Base-by-base conservation (phyloP, 2,888 invertebrate genomes). In the Allygus modestus region DNA sequence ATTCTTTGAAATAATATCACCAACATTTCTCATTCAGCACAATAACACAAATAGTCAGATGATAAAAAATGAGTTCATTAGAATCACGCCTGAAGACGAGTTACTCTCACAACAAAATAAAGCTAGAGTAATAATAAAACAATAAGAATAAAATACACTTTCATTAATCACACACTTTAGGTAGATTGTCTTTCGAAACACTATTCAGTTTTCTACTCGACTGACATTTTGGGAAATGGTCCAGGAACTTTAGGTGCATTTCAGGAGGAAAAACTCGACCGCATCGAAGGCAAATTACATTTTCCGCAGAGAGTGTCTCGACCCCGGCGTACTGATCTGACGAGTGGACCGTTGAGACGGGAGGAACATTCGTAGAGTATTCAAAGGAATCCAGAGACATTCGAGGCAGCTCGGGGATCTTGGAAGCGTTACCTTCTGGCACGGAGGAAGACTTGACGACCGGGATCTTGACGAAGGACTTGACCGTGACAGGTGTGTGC, bases 181-280 rank as follows among this genome's bases (percentile, higher is more conserved):
- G 26, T 43, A 51, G 46, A 51, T 20, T 28, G 51, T 77, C 77
- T 77, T 51, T 51, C n/a, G 28, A 77, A 46, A 51, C 75, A 31
- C 37, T 82, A 31, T 51, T 79, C 17, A 65, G 75, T 23, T 83
- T 86, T 69, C 77, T 43, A 77, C 20, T 77, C n/a, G 77, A 77
- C 51, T 87, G 88, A 81, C 89, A 89, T 31, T 85, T 84, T 85
- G 88, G 89, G 85, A 89, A 89, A 85, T 89, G 89, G 73, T 89
- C 88, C n/a, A 88, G 86, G 85, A 89, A 89, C 82, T 88, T 85
- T 0, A 89, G 82, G 65, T 89, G 88, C 69, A 87, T 87, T n/a
- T 88, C 87, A 26, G 88, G 88, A 11, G 89, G 88, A 85, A 89
- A 89, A 9, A 89, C 87, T 82, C 87, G 85, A 31, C 88, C 88